These are phyloP conservation scores for Papilio machaon DNA, from an alignment of 1,140 invertebrate species.

Conservation along the genomic window DNA sequence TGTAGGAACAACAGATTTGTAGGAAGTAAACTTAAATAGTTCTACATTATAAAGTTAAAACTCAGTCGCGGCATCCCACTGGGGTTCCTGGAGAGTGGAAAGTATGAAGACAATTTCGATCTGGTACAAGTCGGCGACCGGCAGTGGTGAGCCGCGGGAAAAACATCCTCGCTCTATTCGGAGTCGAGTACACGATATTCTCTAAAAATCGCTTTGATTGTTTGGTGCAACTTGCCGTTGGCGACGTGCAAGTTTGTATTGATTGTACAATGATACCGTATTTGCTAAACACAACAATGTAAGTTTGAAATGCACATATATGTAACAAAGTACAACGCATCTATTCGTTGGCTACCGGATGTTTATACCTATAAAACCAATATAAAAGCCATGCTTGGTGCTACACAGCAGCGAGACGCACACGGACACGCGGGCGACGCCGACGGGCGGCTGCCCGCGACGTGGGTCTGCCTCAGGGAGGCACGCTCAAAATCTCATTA, in stretches of 20 bases:
- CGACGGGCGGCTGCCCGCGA: conserved; percentile 26
- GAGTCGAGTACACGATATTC: conserved; percentile 44
- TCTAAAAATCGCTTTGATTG: conserved; percentile 43
- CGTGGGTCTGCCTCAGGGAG: conserved; percentile 24
- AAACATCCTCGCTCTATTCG: no score
- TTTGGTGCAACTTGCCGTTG: conserved; percentile 18
- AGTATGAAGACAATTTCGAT: not conserved
- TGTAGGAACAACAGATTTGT: not conserved
- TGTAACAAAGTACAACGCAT: no score
- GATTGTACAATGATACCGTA: no score
- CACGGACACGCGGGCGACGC: not conserved
- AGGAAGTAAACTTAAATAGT: not conserved
- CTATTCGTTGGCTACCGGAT: not conserved
- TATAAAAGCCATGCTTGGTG: not conserved
- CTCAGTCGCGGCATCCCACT: not conserved
- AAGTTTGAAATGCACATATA: no score
- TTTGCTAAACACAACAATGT: no score
- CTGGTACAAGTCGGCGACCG: no score
- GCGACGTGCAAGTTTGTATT: no score
- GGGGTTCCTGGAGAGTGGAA: not conserved
- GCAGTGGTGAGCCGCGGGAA: no score
- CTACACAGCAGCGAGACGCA: not conserved
- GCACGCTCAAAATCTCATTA: conserved; percentile 63
- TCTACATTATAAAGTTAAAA: not conserved
- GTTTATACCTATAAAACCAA: not conserved